Evolutionary conservation across 1,140 invertebrate species (phyloP).

Genomic region (Oedothorax gibbosus): DNA sequence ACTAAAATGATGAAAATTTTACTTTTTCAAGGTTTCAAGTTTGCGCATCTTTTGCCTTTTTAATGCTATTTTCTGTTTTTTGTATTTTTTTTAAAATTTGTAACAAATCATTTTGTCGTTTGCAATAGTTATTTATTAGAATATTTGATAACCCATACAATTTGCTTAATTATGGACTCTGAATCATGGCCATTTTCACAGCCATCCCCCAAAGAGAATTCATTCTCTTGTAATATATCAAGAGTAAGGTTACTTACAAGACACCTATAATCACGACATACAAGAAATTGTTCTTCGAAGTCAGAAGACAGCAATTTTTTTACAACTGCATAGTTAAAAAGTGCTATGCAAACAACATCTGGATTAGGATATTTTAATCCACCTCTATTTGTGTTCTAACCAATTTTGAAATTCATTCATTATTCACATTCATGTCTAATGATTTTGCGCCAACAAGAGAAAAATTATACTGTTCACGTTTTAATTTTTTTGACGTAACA

Average conservation of each 20-base stretch:
- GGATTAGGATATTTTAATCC: background rate
- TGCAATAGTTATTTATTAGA: background rate
- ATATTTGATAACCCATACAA: background rate
- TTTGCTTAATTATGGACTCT: background rate
- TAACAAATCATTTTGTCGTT: background rate
- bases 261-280: background rate
- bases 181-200: background rate
- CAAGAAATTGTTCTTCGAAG: background rate
- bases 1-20: no score
- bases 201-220: no score
- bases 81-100: no score
- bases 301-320: background rate
- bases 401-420: background rate
- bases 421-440: background rate
- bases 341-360: background rate
- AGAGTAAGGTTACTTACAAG: background rate
- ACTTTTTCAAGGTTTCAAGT: no score
- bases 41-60: no score
- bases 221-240: no score
- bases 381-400: background rate
- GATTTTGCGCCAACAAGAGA: background rate
- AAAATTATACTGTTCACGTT: no score
- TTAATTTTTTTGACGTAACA: no score
- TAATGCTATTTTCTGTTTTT: no score
- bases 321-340: background rate